Evolutionary conservation across 2,888 invertebrate genomes (phyloP).

Genomic region (Dryobotodes eremita): DNA sequence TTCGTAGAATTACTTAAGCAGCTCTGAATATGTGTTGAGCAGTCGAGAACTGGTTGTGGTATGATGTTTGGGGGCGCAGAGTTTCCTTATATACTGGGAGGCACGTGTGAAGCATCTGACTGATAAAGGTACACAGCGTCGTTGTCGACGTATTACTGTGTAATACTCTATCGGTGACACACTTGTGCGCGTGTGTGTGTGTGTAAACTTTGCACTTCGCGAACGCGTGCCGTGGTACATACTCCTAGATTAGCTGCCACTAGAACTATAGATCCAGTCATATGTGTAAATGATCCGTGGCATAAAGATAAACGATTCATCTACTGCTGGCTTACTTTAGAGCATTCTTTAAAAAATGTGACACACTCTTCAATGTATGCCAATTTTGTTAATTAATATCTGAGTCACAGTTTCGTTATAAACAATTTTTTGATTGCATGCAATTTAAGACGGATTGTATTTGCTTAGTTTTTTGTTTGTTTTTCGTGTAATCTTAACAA

Average conservation of each 20-base stretch:
- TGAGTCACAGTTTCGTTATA: constrained; percentile 51
- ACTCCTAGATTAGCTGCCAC: constrained; percentile 50
- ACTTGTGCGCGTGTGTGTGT: constrained; percentile 74
- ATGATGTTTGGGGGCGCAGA: constrained; percentile 40
- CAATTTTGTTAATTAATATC: constrained; percentile 16
- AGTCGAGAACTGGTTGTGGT: constrained; percentile 39
- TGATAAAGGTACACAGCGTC: constrained; percentile 76
- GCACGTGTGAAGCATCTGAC: constrained; percentile 78
- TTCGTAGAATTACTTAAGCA: constrained; percentile 17
- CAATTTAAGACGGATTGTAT: constrained; percentile 40
- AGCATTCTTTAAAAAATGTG: not conserved
- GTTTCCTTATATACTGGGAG: constrained; percentile 73
- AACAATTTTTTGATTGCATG: constrained; percentile 51
- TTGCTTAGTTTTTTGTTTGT: constrained; percentile 48
- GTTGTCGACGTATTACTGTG: constrained; percentile 67
- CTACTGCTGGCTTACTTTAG: constrained; percentile 22
- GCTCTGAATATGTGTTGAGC: constrained; percentile 36
- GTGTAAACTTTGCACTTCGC: constrained; percentile 82
- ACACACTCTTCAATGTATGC: constrained; percentile 37
- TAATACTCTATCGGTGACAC: constrained; percentile 57
- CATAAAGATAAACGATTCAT: constrained; percentile 41
- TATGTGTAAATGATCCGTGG: constrained; percentile 20
- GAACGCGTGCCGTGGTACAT: constrained; percentile 76
- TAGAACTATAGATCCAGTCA: constrained; percentile 48
- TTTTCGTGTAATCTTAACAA: constrained; percentile 28